Base-by-base conservation (phyloP, 2,797 vertebrate species). In the Euthynnus affinis region DNA sequence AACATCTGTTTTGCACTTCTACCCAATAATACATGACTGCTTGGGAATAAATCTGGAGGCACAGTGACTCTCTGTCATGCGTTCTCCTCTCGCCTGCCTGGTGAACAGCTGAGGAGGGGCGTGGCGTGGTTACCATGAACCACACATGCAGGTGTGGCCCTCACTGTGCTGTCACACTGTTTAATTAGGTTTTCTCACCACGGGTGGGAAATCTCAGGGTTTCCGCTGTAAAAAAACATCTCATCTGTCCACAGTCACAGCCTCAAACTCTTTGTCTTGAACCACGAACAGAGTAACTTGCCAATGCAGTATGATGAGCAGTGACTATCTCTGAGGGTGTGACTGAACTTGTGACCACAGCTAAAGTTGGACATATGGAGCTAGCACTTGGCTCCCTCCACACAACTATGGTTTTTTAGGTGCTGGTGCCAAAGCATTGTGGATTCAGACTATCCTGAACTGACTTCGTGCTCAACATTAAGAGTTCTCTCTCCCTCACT, bases 61-160 rank as follows among this genome's bases (percentile, higher is more conserved):
- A 4, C 7, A 29, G 44, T 52, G 20, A 22, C 34, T 62, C 65
- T 73, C 25, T 53, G 69, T 25, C 40, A 10, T 59, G 56, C 20
- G 6, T 74, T 74, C 52, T 72, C 56, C 66, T 69, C 56, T 71
- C 0, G 53, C 1, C 55, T 34, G 81, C 48, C 77, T 83, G 84
- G 42, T 70, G 79, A 86, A 63, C 84, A 81, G 82, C 86, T 89
- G 78, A 80, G 66, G 46, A 75, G 83, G 88, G 88, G 87, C 4
- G 84, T 66, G 81, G 52, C 63, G 3, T 53, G 71, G 82, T 73
- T 62, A 78, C 44, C 48, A 53, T 13, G n/a, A 85, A 82, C 87
- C 87, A 2, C 88, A 80, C 56, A 14, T 25, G 78, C 89, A 87
- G 89, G 90, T 91, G 91, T 87, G 91, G 89, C 79, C 80, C 61